phyloP scores from a whole-genome alignment of 2,888 invertebrate species.

The Agrochola lota region DNA sequence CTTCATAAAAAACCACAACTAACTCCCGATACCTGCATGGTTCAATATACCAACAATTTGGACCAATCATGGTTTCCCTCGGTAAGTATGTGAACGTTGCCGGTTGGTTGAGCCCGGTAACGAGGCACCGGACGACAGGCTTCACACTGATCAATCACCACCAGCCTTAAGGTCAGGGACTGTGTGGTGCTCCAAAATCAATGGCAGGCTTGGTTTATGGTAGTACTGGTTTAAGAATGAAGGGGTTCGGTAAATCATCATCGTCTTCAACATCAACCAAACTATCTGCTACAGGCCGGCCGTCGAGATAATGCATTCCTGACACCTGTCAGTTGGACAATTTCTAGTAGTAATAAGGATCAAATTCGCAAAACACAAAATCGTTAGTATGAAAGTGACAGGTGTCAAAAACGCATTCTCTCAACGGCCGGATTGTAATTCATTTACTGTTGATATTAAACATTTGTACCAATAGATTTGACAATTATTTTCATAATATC shows the following conservation, averaged over 20 bases:
- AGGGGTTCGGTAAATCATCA: background rate
- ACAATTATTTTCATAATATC: too few relatives aligned
- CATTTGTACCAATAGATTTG: too few relatives aligned
- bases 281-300: too few relatives aligned
- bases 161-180: slow-evolving; percentile 58
- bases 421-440: too few relatives aligned
- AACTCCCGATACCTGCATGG: slow-evolving; percentile 35
- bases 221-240: background rate
- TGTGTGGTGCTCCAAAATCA: slow-evolving; percentile 43
- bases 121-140: slow-evolving; percentile 56
- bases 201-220: slow-evolving; percentile 7
- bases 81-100: slow-evolving; percentile 62
- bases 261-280: background rate
- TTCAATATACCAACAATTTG: slow-evolving; percentile 63
- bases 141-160: slow-evolving; percentile 59
- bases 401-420: too few relatives aligned
- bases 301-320: too few relatives aligned
- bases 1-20: background rate
- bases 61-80: slow-evolving; percentile 61
- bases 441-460: background rate
- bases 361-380: too few relatives aligned
- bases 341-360: too few relatives aligned
- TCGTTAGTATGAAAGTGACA: too few relatives aligned
- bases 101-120: slow-evolving; percentile 67
- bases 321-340: too few relatives aligned